Evolutionary conservation across 2,113 vertebrate genomes (phyloP).

Genomic region (Leiothrix lutea): DNA sequence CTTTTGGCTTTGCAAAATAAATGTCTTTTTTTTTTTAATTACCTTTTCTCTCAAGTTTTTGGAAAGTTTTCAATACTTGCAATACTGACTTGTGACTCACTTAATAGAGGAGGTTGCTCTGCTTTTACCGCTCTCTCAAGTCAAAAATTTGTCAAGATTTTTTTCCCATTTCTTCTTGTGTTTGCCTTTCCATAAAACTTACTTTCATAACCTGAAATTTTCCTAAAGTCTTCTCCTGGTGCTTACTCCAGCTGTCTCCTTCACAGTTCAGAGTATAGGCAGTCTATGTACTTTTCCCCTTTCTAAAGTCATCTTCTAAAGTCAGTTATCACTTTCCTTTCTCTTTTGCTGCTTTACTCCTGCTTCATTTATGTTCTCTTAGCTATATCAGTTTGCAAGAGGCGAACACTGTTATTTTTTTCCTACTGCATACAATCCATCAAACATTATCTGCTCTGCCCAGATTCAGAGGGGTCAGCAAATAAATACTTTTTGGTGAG

Average conservation of each 20-base stretch:
- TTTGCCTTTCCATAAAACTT: neutral
- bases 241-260: neutral
- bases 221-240: neutral
- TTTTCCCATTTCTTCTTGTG: neutral
- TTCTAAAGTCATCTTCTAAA: neutral
- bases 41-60: neutral
- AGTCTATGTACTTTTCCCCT: neutral
- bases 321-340: neutral
- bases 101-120: neutral
- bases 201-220: neutral
- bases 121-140: neutral
- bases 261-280: neutral
- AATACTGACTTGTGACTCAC: neutral
- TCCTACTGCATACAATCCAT: neutral
- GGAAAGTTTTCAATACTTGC: neutral
- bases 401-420: neutral
- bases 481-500: neutral
- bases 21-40: neutral
- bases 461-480: conserved; percentile 2
- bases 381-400: neutral
- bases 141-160: neutral
- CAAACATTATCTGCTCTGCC: conserved; percentile 15
- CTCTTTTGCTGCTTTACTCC: neutral
- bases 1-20: neutral
- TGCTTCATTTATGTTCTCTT: neutral